Evolutionary conservation across 2,888 invertebrate genomes (phyloP).

Genomic region (Xylota sylvarum): DNA sequence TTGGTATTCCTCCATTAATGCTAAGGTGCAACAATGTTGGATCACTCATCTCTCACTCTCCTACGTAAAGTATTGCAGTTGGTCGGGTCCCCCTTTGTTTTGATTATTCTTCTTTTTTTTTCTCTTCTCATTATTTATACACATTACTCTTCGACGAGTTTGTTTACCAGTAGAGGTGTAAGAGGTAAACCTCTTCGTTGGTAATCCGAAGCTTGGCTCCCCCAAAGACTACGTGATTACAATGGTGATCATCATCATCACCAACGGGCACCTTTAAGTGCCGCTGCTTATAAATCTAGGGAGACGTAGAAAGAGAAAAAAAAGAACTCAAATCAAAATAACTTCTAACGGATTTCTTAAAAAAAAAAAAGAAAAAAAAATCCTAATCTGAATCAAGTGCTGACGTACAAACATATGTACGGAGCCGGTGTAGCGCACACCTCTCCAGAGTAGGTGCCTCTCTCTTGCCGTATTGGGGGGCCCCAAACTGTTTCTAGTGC

Average conservation of each 20-base stretch:
- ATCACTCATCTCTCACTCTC: slow-evolving; percentile 67
- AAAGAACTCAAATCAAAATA: slow-evolving; percentile 48
- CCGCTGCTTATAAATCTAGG: slow-evolving; percentile 1
- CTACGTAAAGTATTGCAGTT: slow-evolving; percentile 50
- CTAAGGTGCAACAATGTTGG: slow-evolving; percentile 76
- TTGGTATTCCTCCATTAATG: slow-evolving; percentile 62
- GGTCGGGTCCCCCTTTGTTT: slow-evolving; percentile 28
- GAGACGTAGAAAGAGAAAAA: neutral
- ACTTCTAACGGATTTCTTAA: slow-evolving; percentile 50
- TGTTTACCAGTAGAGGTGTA: slow-evolving; percentile 63
- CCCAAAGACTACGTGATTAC: slow-evolving; percentile 37
- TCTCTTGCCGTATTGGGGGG: slow-evolving; percentile 12
- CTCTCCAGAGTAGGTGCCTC: slow-evolving; percentile 55
- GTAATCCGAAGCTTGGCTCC: slow-evolving; percentile 61
- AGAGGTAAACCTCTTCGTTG: slow-evolving; percentile 57
- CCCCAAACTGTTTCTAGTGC: slow-evolving; percentile 48
- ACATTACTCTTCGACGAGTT: slow-evolving; percentile 34
- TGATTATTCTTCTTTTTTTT: slow-evolving; percentile 33
- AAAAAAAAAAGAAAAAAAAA: slow-evolving; percentile 19
- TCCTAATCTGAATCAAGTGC: slow-evolving; percentile 63
- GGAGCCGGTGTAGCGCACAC: slow-evolving; percentile 66
- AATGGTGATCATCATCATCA: slow-evolving; percentile 66
- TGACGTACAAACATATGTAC: slow-evolving; percentile 60
- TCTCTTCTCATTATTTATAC: slow-evolving; percentile 18
- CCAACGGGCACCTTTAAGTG: slow-evolving; percentile 66